Conservation (phyloP, 2,797 vertebrate species). For the Acipenser oxyrinchus region DNA sequence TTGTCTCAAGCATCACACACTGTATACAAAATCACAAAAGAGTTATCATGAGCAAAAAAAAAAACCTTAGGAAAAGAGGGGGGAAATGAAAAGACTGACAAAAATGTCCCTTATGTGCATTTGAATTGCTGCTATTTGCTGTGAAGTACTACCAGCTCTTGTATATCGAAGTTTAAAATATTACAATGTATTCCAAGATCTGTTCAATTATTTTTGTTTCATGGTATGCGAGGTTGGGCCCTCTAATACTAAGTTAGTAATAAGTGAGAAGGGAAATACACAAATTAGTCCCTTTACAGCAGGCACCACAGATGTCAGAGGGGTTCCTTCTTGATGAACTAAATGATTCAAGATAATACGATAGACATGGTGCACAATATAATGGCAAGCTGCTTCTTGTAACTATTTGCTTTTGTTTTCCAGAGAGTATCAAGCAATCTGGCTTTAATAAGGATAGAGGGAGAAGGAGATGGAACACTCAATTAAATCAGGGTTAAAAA, state of each 20-base stretch:
- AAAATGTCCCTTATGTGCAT: no score
- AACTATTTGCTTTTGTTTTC: background rate
- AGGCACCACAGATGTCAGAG: slow-evolving; percentile 11
- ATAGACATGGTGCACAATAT: slow-evolving; percentile 8
- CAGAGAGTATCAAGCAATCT: background rate
- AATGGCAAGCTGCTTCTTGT: background rate
- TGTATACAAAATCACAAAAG: no score
- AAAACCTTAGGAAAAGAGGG: no score
- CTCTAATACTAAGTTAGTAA: slow-evolving; percentile 16
- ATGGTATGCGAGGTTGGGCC: slow-evolving; percentile 13
- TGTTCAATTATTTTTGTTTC: background rate
- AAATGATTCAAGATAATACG: slow-evolving; percentile 16
- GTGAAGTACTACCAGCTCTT: background rate
- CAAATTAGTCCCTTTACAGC: slow-evolving; percentile 22
- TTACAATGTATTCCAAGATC: background rate
- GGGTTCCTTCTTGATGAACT: slow-evolving; percentile 19
- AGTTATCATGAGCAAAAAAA: no score
- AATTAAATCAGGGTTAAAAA: background rate
- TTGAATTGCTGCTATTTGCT: background rate
- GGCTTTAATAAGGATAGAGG: background rate
- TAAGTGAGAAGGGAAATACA: slow-evolving; percentile 13
- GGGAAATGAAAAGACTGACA: no score
- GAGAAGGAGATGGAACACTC: background rate
- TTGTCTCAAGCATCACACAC: no score
- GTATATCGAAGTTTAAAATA: background rate